Conservation (phyloP, 1,140 invertebrate species). For the Drosophila burlai region DNA sequence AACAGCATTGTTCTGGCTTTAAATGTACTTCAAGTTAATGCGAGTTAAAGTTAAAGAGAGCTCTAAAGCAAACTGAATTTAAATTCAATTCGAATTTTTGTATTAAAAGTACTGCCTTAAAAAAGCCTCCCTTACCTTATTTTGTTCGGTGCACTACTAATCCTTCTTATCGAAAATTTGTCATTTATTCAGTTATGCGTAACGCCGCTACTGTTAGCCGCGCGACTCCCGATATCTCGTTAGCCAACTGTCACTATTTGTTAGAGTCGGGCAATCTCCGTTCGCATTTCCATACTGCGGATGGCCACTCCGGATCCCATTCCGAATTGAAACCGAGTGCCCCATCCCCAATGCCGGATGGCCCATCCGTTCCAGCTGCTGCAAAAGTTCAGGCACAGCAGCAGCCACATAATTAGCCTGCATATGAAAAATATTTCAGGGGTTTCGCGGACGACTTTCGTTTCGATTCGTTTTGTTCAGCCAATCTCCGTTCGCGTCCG, state of each 20-base stretch:
- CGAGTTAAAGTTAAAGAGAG: too few relatives aligned
- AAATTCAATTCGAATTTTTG: too few relatives aligned
- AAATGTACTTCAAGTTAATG: too few relatives aligned
- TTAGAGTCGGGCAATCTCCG: constrained; percentile 53
- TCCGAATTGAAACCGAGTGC: not conserved
- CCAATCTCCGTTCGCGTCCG: constrained; percentile 26
- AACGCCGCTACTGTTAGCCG: constrained; percentile 36
- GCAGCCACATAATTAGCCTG: constrained; percentile 69
- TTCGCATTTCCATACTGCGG: constrained; percentile 20
- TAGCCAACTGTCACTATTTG: constrained; percentile 80
- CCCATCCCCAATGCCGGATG: not conserved
- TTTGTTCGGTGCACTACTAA: constrained; percentile 34
- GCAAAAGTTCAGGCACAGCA: constrained; percentile 57
- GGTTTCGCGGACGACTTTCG: constrained; percentile 53
- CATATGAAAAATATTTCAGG: constrained; percentile 79
- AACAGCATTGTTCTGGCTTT: not conserved
- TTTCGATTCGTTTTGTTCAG: constrained; percentile 12
- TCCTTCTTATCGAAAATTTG: constrained; percentile 66
- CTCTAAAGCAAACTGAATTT: too few relatives aligned
- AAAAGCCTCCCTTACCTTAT: not conserved
- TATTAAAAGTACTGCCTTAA: not conserved
- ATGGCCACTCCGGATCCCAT: constrained; percentile 8
- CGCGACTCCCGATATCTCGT: constrained; percentile 64
- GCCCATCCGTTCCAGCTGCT: constrained; percentile 66
- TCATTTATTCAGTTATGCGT: constrained; percentile 66